These are phyloP conservation scores for Brachionus rotundiformis DNA, from an alignment of 1,140 invertebrate species.

Conservation along the genomic window DNA sequence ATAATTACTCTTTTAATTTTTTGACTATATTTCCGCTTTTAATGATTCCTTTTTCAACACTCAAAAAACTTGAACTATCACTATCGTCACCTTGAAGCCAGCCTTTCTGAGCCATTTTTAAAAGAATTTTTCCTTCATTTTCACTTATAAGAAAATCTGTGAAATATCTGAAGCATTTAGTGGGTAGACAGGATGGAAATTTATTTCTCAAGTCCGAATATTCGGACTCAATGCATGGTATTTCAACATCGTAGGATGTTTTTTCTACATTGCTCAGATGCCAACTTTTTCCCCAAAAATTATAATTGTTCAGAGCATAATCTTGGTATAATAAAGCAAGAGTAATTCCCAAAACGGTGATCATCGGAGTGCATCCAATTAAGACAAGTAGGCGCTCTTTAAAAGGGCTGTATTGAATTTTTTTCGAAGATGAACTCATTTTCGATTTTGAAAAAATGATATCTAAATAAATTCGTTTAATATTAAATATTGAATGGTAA, in stretches of 20 bases:
- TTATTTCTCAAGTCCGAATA: not conserved
- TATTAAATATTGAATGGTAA: not conserved
- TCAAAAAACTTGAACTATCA: constrained; percentile 3
- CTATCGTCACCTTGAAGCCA: not conserved
- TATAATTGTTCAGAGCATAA: constrained; percentile 12
- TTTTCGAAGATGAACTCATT: not conserved
- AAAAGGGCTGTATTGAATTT: not conserved
- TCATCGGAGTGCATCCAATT: not conserved
- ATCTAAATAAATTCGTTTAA: constrained; percentile 1
- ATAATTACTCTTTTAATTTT: not conserved
- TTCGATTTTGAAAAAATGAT: not conserved
- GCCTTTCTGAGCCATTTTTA: constrained; percentile 7
- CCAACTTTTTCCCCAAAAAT: constrained; percentile 16
- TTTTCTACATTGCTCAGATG: constrained; percentile 46
- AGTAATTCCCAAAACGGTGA: not conserved
- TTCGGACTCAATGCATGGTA: not conserved
- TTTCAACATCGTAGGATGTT: not conserved
- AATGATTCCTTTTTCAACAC: not conserved
- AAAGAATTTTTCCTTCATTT: constrained; percentile 1
- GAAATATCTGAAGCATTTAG: constrained; percentile 32
- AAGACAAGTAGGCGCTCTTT: not conserved
- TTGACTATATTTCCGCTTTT: not conserved
- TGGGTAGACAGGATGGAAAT: not conserved
- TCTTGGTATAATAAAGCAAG: not conserved
- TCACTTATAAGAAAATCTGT: constrained; percentile 16